Conservation (phyloP, 2,888 invertebrate species). For the Hemicrepidius hirtus region DNA sequence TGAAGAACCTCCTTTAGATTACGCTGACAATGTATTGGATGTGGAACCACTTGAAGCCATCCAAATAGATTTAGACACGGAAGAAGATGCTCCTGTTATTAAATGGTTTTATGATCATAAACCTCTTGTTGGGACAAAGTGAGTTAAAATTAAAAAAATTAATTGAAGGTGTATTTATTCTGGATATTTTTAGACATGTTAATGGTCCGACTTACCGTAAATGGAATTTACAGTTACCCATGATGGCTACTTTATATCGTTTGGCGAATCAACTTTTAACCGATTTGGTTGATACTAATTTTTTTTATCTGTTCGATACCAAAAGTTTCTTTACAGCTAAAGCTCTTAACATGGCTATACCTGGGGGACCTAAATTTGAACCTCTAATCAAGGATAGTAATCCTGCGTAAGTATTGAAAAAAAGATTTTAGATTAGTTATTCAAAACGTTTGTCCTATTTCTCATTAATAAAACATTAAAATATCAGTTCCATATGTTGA, state of each 20-base stretch:
- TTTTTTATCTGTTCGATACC: conserved; percentile 98
- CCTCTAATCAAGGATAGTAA: conserved; percentile 98
- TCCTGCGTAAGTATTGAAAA: conserved; percentile 90
- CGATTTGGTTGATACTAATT: conserved; percentile 98
- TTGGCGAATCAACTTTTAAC: conserved; percentile 98
- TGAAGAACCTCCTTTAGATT: conserved; percentile 99
- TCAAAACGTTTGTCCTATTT: too few species aligned
- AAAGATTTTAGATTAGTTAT: too few species aligned
- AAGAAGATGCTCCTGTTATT: conserved; percentile 93
- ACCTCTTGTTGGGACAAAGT: conserved; percentile 93
- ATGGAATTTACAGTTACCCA: conserved; percentile 97
- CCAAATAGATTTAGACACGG: conserved; percentile 97
- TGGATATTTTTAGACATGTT: conserved; percentile 83
- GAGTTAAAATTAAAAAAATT: conserved; percentile 63
- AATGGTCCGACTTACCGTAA: conserved; percentile 98
- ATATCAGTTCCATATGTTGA: too few species aligned
- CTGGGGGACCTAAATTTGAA: conserved; percentile 99
- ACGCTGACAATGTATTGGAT: conserved; percentile 99
- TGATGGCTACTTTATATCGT: conserved; percentile 98
- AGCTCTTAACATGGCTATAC: conserved; percentile 99
- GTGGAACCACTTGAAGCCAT: conserved; percentile 99
- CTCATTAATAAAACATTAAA: too few species aligned
- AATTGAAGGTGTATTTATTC: background rate
- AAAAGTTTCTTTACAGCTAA: conserved; percentile 99
- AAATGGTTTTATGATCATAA: conserved; percentile 99